A percentile compares a stretch with the other conserved stretches of the same genome.
phyloP scores from a whole-genome alignment of 2,888 invertebrate genomes.

The Rosalia funebris region DNA sequence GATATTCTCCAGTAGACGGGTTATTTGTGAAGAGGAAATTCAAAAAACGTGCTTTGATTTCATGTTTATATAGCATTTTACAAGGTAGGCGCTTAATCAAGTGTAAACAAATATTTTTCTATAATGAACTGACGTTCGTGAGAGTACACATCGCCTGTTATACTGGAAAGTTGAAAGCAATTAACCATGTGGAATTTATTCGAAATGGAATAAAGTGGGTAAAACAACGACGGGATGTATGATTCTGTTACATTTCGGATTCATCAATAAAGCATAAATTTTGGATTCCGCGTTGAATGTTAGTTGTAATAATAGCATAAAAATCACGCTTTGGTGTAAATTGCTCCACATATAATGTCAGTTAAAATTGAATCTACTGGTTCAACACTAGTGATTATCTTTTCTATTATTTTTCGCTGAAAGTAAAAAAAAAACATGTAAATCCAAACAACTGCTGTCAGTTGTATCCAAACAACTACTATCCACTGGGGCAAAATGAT shows the following conservation, averaged over 20 bases:
- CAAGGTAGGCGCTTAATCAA: conserved; percentile 23
- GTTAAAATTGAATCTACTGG: no score
- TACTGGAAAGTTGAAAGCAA: conserved; percentile 16
- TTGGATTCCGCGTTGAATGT: no score
- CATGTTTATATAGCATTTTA: conserved; percentile 31
- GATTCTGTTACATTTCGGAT: not conserved
- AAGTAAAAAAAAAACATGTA: no score
- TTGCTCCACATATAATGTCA: no score
- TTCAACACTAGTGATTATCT: no score
- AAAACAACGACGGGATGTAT: conserved; percentile 4
- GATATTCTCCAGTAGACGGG: conserved; percentile 38
- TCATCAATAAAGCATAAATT: no score
- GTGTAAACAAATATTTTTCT: conserved; percentile 31
- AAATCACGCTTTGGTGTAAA: no score
- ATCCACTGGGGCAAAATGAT: no score
- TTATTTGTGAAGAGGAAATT: conserved; percentile 30
- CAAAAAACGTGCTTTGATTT: conserved; percentile 36
- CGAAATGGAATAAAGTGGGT: conserved; percentile 7
- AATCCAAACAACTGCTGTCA: no score
- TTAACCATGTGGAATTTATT: conserved; percentile 24
- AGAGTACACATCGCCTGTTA: conserved; percentile 17
- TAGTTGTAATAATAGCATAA: no score
- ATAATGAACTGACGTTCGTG: conserved; percentile 24
- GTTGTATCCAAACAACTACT: no score
- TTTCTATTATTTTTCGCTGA: no score